Conservation (phyloP, 1,140 invertebrate species). For the Drosophila malerkotliana region DNA sequence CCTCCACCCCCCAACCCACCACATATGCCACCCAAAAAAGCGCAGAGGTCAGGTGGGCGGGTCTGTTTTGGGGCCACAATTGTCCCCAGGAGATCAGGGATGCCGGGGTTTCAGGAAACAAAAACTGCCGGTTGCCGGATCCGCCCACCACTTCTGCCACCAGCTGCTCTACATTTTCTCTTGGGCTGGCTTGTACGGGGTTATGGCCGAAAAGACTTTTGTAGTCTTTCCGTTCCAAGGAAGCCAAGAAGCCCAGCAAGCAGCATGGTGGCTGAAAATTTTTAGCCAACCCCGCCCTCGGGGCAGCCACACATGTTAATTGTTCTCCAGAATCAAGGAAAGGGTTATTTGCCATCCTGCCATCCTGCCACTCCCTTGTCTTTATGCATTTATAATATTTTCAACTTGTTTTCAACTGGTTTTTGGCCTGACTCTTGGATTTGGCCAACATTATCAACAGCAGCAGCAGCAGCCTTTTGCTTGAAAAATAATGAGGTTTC, state of each 20-base stretch:
- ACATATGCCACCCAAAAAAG: not conserved
- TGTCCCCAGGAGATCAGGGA: constrained; percentile 14
- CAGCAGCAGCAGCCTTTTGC: constrained; percentile 17
- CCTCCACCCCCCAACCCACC: not conserved
- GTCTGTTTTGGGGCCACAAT: constrained; percentile 10
- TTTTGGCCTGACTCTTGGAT: constrained; percentile 44
- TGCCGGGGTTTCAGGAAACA: constrained; percentile 6
- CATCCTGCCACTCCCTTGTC: constrained; percentile 7
- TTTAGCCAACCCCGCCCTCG: constrained; percentile 3
- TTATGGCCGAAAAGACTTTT: constrained; percentile 32
- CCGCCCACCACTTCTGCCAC: constrained; percentile 38
- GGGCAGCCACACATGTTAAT: constrained; percentile 49
- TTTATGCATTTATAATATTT: constrained; percentile 77
- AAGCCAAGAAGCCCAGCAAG: constrained; percentile 1
- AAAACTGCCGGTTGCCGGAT: constrained; percentile 21
- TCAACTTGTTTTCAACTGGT: constrained; percentile 59
- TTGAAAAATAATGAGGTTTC: constrained; percentile 47
- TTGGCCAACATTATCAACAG: constrained; percentile 29
- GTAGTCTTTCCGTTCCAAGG: constrained; percentile 12
- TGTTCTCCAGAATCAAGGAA: constrained; percentile 44
- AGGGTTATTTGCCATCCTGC: not conserved
- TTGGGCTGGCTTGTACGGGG: not conserved
- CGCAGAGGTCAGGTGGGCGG: constrained; percentile 16
- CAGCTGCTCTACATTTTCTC: constrained; percentile 16
- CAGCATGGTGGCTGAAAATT: constrained; percentile 26